Percentiles rank a stretch among this genome's conserved stretches.
phyloP scores from a whole-genome alignment of 2,888 invertebrate species.

The Chymomyza procnemis region DNA sequence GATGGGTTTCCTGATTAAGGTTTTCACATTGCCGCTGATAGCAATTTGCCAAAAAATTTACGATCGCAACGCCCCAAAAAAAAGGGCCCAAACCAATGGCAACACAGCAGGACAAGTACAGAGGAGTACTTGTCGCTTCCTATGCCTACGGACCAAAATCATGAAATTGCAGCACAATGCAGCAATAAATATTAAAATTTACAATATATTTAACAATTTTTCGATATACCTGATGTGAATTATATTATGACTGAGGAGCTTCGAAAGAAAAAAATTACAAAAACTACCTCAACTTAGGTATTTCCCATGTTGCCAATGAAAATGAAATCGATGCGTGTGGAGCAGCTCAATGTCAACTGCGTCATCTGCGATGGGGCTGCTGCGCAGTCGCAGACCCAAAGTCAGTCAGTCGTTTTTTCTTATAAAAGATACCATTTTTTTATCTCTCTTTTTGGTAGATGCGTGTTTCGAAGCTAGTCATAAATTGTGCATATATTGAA shows the following conservation, averaged over 20 bases:
- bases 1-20: not conserved
- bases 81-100: not conserved
- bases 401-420: not conserved
- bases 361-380: constrained; percentile 21
- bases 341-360: constrained; percentile 43
- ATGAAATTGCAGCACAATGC: constrained; percentile 16
- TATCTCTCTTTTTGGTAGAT: no score
- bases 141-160: not conserved
- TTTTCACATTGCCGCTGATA: constrained; percentile 31
- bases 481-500: constrained; percentile 24
- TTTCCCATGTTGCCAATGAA: constrained; percentile 38
- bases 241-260: not conserved
- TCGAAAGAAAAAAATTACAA: constrained; percentile 11
- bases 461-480: constrained; percentile 5
- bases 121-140: no score
- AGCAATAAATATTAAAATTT: constrained; percentile 65
- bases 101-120: not conserved
- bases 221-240: constrained; percentile 22
- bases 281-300: constrained; percentile 30
- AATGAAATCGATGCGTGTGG: constrained; percentile 26
- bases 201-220: constrained; percentile 43
- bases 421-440: not conserved
- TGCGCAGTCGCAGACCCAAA: constrained; percentile 26
- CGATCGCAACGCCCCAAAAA: constrained; percentile 58
- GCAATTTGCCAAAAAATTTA: constrained; percentile 70